Percentiles rank a stretch among this genome's conserved stretches.
Evolutionary conservation across 2,113 vertebrate species (phyloP).

Genomic region (Grammomys dolichurus): DNA sequence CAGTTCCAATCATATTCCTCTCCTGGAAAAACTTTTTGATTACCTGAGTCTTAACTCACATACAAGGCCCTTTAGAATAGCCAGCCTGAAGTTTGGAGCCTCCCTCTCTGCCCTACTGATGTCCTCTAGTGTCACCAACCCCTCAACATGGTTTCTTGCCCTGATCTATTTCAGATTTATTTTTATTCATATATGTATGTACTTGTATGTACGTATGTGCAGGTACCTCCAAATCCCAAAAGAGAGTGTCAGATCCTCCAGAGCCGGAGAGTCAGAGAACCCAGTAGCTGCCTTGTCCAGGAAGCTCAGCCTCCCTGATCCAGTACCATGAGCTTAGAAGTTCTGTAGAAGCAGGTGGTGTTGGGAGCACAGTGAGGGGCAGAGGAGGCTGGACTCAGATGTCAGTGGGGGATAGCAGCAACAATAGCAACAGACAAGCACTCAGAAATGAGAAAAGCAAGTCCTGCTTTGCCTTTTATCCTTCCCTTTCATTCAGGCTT

Average conservation of each 20-base stretch:
- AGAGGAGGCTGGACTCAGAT: not conserved
- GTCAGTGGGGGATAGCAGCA: not conserved
- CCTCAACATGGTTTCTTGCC: not conserved
- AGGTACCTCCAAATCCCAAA: not conserved
- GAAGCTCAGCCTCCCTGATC: not conserved
- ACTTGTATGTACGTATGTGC: not conserved
- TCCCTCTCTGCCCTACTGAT: not conserved
- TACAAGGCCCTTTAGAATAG: not conserved
- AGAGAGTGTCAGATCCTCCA: not conserved
- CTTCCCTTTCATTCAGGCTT: not conserved
- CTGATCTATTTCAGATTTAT: not conserved
- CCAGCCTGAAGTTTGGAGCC: not conserved
- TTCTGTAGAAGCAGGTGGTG: not conserved
- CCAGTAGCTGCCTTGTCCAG: not conserved
- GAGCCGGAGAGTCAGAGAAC: not conserved
- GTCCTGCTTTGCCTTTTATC: not conserved
- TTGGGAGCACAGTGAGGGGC: not conserved
- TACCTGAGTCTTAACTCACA: not conserved
- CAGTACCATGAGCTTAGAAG: too few relatives aligned
- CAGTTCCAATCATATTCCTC: not conserved
- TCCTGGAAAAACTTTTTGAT: not conserved
- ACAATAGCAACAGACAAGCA: not conserved
- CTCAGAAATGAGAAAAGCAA: too few relatives aligned
- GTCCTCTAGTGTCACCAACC: not conserved
- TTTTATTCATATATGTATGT: not conserved